phyloP scores from a whole-genome alignment of 2,888 invertebrate genomes.

The Drosophila paranaensis region DNA sequence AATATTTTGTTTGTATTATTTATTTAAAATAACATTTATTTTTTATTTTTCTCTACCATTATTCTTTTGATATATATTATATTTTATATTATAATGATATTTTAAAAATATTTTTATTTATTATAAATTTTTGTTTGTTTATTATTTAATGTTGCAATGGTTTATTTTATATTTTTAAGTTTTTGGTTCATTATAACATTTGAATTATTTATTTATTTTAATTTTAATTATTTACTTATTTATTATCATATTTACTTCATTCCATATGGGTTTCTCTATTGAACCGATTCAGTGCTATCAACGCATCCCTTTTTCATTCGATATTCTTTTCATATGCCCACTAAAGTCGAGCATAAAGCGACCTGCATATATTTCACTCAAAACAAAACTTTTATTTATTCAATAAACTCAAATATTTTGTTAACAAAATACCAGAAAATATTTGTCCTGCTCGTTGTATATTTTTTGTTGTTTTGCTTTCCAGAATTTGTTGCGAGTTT shows the following conservation, averaged over 20 bases:
- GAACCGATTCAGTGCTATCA: too few species aligned
- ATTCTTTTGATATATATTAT: not conserved
- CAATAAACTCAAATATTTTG: constrained; percentile 13
- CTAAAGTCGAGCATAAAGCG: not conserved
- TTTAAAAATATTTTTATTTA: too few species aligned
- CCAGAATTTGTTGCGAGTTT: not conserved
- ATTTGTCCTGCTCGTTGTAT: not conserved
- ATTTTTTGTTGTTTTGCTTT: not conserved
- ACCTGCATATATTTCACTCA: constrained; percentile 1
- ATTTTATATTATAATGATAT: too few species aligned
- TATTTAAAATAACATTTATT: not conserved
- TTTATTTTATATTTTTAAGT: too few species aligned
- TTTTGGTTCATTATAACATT: too few species aligned
- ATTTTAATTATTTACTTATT: too few species aligned
- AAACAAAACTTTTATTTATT: constrained; percentile 10
- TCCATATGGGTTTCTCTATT: too few species aligned
- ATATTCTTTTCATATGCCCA: not conserved
- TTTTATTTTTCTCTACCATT: too few species aligned
- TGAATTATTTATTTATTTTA: not conserved
- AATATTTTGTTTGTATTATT: not conserved
- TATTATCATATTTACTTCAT: too few species aligned
- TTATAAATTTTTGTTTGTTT: too few species aligned
- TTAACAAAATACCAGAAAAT: constrained; percentile 2
- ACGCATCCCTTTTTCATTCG: not conserved
- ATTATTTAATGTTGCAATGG: too few species aligned